Base-by-base conservation (phyloP, 2,113 vertebrate species). In the Toxotes chatareus region DNA sequence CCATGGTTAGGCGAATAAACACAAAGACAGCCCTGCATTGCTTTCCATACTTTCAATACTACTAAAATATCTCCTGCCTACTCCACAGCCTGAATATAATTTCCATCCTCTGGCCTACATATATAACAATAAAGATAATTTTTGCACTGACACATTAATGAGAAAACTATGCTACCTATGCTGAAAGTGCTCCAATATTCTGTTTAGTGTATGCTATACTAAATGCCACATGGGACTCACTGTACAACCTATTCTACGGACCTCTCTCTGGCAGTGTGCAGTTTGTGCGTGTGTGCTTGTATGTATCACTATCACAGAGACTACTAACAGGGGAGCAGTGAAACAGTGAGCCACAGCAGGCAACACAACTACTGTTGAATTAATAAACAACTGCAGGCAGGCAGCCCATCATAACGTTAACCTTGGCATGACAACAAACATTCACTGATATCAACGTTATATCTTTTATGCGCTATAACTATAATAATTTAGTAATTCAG, bases 361-460 rank as follows among this genome's bases (percentile, higher is more conserved):
- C 76, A 51, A 51, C 49, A 51, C 49, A 51, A 51, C 16, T 47
- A 44, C 65, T 75, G 66, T 51, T 88, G 73, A 85, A 89, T 88
- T 68, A 88, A 72, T 87, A 66, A 90, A 80, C 55, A 76, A 11
- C 73, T 42, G 32, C 61, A 16, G 70, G 53, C 34, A 65, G 63
- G 27, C 68, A 27, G 53, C 63, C 0, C 32, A 14, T 42, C n/a
- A 53, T n/a, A 32, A 21, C 21, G 42, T 73, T 23, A 63, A 56
- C 66, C 5, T 21, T 16, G 14, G 46, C 9, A 16, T 49, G 7
- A n/a, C 19, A n/a, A 51, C 49, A 51, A 51, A 51, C 7, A 51
- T 3, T 1, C 1, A 21, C 49, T 51, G 17, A 21, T n/a, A 19
- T 51, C 40, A 38, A 47, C 14, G 17, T 9, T 42, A 2, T 11